Evolutionary conservation across 2,888 invertebrate species (phyloP).

Genomic region (Mimas tiliae): DNA sequence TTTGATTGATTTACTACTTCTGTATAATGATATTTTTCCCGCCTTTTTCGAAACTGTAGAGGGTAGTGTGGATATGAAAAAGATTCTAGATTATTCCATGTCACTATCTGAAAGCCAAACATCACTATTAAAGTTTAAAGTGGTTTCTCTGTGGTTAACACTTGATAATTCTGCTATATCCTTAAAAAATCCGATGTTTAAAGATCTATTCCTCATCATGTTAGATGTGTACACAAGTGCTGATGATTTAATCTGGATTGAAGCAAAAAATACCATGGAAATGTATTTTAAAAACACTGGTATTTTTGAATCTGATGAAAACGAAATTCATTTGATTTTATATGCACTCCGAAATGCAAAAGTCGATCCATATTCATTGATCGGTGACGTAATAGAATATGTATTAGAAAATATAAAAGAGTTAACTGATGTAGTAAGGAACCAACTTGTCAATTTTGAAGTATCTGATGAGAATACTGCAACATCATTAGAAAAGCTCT

Average conservation of each 20-base stretch:
- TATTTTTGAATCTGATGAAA: slow-evolving; percentile 86
- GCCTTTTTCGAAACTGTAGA: slow-evolving; percentile 76
- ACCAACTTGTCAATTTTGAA: slow-evolving; percentile 69
- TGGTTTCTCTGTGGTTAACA: slow-evolving; percentile 74
- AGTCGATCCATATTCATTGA: slow-evolving; percentile 59
- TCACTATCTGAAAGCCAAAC: slow-evolving; percentile 54
- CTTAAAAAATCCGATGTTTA: slow-evolving; percentile 80
- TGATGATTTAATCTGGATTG: slow-evolving; percentile 67
- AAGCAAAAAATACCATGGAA: slow-evolving; percentile 82
- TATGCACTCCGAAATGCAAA: slow-evolving; percentile 74
- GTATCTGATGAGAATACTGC: slow-evolving; percentile 63
- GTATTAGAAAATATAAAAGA: slow-evolving; percentile 64
- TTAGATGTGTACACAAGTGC: slow-evolving; percentile 80
- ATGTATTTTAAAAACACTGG: slow-evolving; percentile 86
- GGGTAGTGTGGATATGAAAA: slow-evolving; percentile 73
- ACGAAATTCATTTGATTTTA: slow-evolving; percentile 89
- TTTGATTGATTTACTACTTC: slow-evolving; percentile 67
- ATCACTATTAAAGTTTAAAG: slow-evolving; percentile 73
- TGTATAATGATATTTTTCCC: slow-evolving; percentile 74
- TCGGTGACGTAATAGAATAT: slow-evolving; percentile 70
- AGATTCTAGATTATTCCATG: slow-evolving; percentile 66
- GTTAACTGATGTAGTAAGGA: slow-evolving; percentile 61
- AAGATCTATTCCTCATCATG: slow-evolving; percentile 83
- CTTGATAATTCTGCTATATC: slow-evolving; percentile 80
- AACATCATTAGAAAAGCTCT: slow-evolving; percentile 62